Base-by-base conservation (phyloP, 1,140 invertebrate genomes). In the Zaprionus vittiger region DNA sequence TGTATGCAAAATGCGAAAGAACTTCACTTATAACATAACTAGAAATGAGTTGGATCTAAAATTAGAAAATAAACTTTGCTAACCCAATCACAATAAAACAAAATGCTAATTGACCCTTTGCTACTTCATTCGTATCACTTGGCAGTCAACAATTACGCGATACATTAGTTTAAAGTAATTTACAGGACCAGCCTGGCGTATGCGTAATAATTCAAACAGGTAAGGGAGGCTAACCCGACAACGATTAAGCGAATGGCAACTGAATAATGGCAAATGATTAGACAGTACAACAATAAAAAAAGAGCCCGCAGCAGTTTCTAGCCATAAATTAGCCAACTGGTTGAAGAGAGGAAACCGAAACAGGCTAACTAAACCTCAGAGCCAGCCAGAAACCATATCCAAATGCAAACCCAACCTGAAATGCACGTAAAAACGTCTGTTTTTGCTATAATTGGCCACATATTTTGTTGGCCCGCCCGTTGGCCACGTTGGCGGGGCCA, bases 381-480 rank as follows among this genome's bases (percentile, higher is more conserved):
- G 22, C 11, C 37, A 55, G 57, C 41, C 28, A 37, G 47, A 52
- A 56, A 44, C 26, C 14, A 26, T 47, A n/a, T 38, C 68, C 34
- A 61, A 70, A 52, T 15, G 41, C 68, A 26, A 52, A 54, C 26
- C 37, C 31, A 73, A 71, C 7, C 41, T 67, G 67, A 68, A 68
- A 56, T 81, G 84, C 68, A 89, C 81, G 80, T 89, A 90, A 89
- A 89, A 89, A 90, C 85, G 85, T 90, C 85, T 89, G 85, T 90
- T 89, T 85, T 89, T 70, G 81, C 85, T 90, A 89, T 89, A 89
- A 89, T 89, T 89, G 85, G 85, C 85, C 85, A 89, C 85, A 89
- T 89, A 89, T 89, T 90, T 90, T 85, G 81, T 81, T 80, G 81
- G 69, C 41, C 67, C 64, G 24, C 24, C 5, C 26, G 41, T 44